phyloP scores from a whole-genome alignment of 1,140 invertebrate species.

The Drosophila carrolli region DNA sequence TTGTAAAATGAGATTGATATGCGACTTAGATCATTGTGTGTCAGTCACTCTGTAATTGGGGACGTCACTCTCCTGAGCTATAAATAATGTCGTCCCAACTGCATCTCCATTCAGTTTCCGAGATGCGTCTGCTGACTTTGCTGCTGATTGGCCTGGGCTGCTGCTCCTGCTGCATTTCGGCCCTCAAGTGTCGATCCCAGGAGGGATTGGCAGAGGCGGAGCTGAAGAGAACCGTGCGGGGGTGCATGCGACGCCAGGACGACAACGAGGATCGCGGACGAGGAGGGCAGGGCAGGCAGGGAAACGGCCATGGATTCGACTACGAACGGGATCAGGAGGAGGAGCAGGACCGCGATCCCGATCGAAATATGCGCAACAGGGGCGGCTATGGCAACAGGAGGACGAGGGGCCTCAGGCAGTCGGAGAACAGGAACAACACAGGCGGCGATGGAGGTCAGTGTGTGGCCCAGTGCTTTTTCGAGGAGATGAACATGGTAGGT shows the following conservation, averaged over 20 bases:
- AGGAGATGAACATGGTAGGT: slow-evolving; percentile 86
- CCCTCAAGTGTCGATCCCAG: slow-evolving; percentile 85
- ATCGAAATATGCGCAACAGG: slow-evolving; percentile 20
- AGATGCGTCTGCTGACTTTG: slow-evolving; percentile 42
- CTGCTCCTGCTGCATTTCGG: slow-evolving; percentile 1
- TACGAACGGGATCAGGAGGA: slow-evolving; percentile 33
- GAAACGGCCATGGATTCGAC: slow-evolving; percentile 24
- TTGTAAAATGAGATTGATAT: slow-evolving; percentile 1
- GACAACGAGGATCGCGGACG: slow-evolving; percentile 43
- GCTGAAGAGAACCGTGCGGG: slow-evolving; percentile 72
- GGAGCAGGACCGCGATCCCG: slow-evolving; percentile 14
- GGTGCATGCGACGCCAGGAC: slow-evolving; percentile 67
- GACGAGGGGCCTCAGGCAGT: slow-evolving; percentile 30
- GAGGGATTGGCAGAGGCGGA: slow-evolving; percentile 85
- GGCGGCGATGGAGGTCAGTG: slow-evolving; percentile 65
- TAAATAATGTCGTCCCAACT: slow-evolving; percentile 24
- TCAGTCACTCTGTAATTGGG: slow-evolving; percentile 40
- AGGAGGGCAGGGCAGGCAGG: slow-evolving; percentile 18
- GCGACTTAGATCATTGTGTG: slow-evolving; percentile 48
- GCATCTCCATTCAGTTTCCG: slow-evolving; percentile 14
- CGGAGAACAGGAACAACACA: slow-evolving; percentile 45
- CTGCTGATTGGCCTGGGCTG: slow-evolving; percentile 22
- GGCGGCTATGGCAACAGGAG: slow-evolving; percentile 40
- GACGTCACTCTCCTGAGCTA: slow-evolving; percentile 30
- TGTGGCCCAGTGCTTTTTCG: slow-evolving; percentile 86